Base-by-base conservation (phyloP, 2,797 vertebrate species). In the Clamator glandarius region DNA sequence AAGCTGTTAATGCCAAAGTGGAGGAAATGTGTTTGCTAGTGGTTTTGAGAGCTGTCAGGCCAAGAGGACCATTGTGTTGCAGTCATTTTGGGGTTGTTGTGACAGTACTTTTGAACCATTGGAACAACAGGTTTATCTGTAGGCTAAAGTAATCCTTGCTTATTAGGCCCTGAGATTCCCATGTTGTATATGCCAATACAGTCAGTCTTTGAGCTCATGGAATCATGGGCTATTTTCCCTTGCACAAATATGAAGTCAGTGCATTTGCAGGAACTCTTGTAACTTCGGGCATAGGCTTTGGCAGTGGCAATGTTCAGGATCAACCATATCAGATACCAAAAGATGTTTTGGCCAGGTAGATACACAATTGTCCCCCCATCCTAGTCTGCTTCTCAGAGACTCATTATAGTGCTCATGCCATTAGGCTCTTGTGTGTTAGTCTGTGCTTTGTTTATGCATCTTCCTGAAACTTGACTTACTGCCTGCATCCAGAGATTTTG, bases 351-450 rank as follows among this genome's bases (percentile, higher is more conserved):
- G 4, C 48, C n/a, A 48, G 17, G 8, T 11, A 41, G 35, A 2
- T 44, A 19, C 0, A 0, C 2, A 5, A 59, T 74, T 44, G 19
- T 87, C 5, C 7, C 21, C 16, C 12, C 9, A 16, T 52, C 12
- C 5, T 2, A 50, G 0, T 42, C 8, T 76, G 19, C 46, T 69
- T 55, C 63, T 58, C 20, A 25, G 51, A 48, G 12, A 8, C 35
- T 84, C 2, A 1, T 23, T 64, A 0, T 13, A 75, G 26, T 52
- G 54, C 55, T 74, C n/a, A 26, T 44, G 64, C 41, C 5, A 5
- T 31, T 33, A 72, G 31, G 25, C 17, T 57, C 20, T 44, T 72
- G 17, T 17, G 21, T 36, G 8, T 69, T 36, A 29, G 3, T 69
- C 44, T 76, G 33, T 59, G 59, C 70, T 93, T 74, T 63, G 12